Conservation (phyloP, 2,797 vertebrate genomes). For the Lacerta viridis region DNA sequence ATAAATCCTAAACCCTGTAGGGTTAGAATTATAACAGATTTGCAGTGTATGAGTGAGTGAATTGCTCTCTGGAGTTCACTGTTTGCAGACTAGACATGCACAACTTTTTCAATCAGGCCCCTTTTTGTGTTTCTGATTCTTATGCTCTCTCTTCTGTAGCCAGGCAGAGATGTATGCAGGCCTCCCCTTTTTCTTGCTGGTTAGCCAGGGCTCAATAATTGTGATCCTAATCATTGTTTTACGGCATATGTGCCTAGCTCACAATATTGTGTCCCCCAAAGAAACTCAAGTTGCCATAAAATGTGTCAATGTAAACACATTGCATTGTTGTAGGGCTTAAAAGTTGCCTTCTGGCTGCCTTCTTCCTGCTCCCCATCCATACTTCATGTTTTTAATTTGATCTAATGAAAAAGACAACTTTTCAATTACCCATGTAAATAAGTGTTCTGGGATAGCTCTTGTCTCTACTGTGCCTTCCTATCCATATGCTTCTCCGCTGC, state of each 20-base stretch:
- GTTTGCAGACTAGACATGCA: neutral
- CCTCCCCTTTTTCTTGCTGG: too few relatives aligned
- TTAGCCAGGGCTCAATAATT: neutral
- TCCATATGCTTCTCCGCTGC: neutral
- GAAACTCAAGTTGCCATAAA: neutral
- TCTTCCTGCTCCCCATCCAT: neutral
- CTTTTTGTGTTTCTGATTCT: accelerated
- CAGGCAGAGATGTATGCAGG: neutral
- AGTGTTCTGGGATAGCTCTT: neutral
- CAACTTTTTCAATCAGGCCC: constrained; percentile 5
- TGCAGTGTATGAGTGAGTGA: constrained; percentile 37
- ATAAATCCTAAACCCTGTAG: constrained; percentile 7
- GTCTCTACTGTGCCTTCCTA: neutral
- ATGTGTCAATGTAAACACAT: neutral
- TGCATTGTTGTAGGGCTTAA: neutral
- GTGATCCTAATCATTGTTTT: neutral
- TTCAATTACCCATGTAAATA: neutral
- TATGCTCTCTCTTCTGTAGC: neutral
- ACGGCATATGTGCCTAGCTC: neutral
- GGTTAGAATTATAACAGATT: constrained; percentile 51
- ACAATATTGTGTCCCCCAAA: neutral
- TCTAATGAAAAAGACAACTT: neutral
- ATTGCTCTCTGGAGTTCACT: constrained; percentile 42
- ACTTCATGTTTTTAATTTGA: neutral
- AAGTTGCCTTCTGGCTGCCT: neutral